Evolutionary conservation across 2,888 invertebrate genomes (phyloP).

Genomic region (Zhuqinia jingwanae): DNA sequence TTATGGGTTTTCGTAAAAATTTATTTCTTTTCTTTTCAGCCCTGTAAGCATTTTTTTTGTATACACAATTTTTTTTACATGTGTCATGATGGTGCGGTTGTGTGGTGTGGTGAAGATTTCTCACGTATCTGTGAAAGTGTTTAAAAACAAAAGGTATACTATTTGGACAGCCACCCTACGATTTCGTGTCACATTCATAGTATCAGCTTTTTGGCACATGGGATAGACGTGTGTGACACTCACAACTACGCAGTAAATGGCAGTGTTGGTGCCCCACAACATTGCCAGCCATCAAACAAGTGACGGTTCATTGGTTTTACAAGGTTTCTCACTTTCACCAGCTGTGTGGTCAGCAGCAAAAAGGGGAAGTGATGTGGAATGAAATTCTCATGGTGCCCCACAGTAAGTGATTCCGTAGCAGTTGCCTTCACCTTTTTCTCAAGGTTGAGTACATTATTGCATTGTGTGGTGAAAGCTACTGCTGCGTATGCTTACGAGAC

Average conservation of each 20-base stretch:
- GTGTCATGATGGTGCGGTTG: neutral
- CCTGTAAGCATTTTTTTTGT: neutral
- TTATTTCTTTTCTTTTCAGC: conserved; percentile 33
- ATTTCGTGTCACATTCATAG: neutral
- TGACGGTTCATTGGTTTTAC: conserved; percentile 14
- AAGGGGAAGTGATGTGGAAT: neutral
- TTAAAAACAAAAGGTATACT: neutral
- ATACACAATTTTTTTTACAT: neutral
- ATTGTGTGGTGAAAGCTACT: no score
- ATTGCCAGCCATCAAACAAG: neutral
- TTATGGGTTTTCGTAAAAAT: conserved; percentile 40
- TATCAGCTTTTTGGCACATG: neutral
- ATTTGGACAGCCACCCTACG: neutral
- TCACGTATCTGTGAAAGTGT: neutral
- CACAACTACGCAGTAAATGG: neutral
- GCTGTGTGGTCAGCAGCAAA: conserved; percentile 29
- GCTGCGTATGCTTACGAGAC: no score
- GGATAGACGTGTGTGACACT: neutral
- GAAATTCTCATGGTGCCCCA: conserved; percentile 13
- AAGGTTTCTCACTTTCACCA: conserved; percentile 40
- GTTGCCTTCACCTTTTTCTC: no score
- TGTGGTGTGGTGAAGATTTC: neutral
- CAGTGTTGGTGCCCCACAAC: conserved; percentile 21
- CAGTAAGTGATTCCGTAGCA: neutral
- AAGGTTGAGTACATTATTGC: neutral